These are phyloP conservation scores for Forbesichthys agassizii DNA, from an alignment of 2,113 vertebrate genomes.

Conservation along the genomic window DNA sequence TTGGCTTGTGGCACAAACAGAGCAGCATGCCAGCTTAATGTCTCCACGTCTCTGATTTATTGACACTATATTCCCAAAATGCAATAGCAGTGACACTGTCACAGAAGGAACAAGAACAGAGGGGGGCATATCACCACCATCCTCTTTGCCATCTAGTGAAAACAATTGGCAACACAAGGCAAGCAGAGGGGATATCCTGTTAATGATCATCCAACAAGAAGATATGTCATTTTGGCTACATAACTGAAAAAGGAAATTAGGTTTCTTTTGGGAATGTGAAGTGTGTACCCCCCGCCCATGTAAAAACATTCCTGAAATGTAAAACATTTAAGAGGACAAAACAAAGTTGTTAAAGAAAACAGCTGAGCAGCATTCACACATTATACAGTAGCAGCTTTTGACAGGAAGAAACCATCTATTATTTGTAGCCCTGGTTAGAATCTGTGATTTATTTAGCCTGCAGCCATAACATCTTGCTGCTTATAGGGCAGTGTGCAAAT, in stretches of 20 bases:
- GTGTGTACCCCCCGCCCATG: background rate
- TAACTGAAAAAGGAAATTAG: background rate
- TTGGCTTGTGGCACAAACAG: slow-evolving; percentile 43
- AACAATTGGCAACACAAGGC: slow-evolving; percentile 1
- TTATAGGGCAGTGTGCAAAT: slow-evolving; percentile 2
- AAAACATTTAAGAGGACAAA: too few relatives aligned
- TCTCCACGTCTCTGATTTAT: slow-evolving; percentile 52
- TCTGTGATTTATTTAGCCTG: background rate
- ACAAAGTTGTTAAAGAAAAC: too few relatives aligned
- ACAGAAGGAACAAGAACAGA: slow-evolving; percentile 16
- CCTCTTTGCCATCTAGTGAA: background rate
- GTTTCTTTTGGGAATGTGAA: background rate
- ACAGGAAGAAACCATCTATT: background rate
- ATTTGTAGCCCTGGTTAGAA: background rate
- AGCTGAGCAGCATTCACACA: too few relatives aligned
- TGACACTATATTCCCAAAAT: slow-evolving; percentile 22
- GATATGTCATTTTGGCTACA: background rate
- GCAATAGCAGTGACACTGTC: slow-evolving; percentile 24
- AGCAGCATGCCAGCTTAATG: slow-evolving; percentile 41
- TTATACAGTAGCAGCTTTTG: too few relatives aligned
- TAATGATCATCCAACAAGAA: slow-evolving; percentile 18
- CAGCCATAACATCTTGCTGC: background rate
- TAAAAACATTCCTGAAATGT: background rate
- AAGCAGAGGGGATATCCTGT: slow-evolving; percentile 12
- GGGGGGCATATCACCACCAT: background rate